Evolutionary conservation across 2,888 invertebrate genomes (phyloP), one percentile per base, ranked within the genome.

Genomic region (Metopia argyrocephala): DNA sequence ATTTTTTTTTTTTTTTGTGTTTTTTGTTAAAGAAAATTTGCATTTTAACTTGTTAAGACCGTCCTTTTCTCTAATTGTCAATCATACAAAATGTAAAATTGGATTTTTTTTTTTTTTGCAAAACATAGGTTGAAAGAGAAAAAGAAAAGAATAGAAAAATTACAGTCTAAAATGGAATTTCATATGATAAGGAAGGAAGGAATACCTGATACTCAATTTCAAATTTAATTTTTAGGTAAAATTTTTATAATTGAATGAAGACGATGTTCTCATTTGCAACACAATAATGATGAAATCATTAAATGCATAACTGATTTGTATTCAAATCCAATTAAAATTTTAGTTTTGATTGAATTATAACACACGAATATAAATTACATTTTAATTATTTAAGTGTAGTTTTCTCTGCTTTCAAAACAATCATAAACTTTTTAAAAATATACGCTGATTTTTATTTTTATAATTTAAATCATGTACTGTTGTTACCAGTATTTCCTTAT

Each of bases 41-140:
- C 81, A 81, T 81, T 81, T 74, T 65, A 70, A 78, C 74, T 78
- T 81, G 78, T 81, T 78, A 75, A 66, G 66, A 69, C 81, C 74
- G 75, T 81, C 74, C 74, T 81, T 74, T 70, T 81, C 74, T 81
- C 74, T 81, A 81, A 81, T 81, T 81, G 81, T 78, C 81, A 81
- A 81, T 78, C 78, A 78, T 78, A 74, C 59, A 70, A 61, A 74
- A 57, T 68, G 76, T 56, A 66, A 76, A 70, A 76, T 79, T 57
- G 62, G 45, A 80, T 65, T 69, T 68, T 52, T 79, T 68, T 71
- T 20, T 46, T n/a, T n/a, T n/a, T n/a, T n/a, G n/a, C n/a, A n/a
- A n/a, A n/a, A n/a, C n/a, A n/a, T n/a, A n/a, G n/a, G n/a, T n/a
- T n/a, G n/a, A n/a, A n/a, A n/a, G n/a, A 28, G 46, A 56, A 52